phyloP scores from a whole-genome alignment of 2,888 invertebrate genomes.

The Troides helena region DNA sequence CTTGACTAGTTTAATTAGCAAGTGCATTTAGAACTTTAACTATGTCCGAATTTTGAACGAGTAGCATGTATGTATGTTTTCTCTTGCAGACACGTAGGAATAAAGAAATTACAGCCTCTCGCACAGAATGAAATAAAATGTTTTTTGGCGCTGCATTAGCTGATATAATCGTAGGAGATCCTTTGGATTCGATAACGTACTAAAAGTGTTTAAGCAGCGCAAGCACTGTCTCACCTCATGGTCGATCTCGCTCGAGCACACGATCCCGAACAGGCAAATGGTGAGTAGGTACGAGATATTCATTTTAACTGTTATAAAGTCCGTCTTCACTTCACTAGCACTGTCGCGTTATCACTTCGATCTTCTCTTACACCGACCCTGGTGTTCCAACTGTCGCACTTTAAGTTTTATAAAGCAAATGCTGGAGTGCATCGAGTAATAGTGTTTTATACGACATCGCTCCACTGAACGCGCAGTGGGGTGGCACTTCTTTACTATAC shows the following conservation, averaged over 20 bases:
- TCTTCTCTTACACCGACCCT: slow-evolving; percentile 32
- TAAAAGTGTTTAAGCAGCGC: background rate
- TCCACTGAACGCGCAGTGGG: slow-evolving; percentile 60
- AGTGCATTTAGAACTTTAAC: too few species aligned
- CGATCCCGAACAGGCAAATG: slow-evolving; percentile 67
- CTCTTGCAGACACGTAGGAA: too few species aligned
- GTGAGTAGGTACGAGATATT: slow-evolving; percentile 60
- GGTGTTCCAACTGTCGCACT: slow-evolving; percentile 40
- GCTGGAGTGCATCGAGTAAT: slow-evolving; percentile 51
- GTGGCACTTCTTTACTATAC: slow-evolving; percentile 32
- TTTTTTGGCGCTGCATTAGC: too few species aligned
- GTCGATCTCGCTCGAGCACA: slow-evolving; percentile 59
- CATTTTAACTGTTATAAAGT: slow-evolving; percentile 51
- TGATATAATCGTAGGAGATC: too few species aligned
- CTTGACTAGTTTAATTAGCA: too few species aligned
- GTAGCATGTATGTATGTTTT: too few species aligned
- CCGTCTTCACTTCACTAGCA: slow-evolving; percentile 63
- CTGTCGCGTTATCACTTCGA: slow-evolving; percentile 35
- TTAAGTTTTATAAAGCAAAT: slow-evolving; percentile 56
- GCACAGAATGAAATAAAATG: too few species aligned
- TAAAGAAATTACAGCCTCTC: too few species aligned
- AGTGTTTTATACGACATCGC: slow-evolving; percentile 67
- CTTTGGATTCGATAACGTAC: too few species aligned
- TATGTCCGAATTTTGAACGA: too few species aligned
- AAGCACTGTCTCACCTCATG: slow-evolving; percentile 55